Conservation (phyloP, 2,113 vertebrate species). For the Periophthalmodon schlosseri region DNA sequence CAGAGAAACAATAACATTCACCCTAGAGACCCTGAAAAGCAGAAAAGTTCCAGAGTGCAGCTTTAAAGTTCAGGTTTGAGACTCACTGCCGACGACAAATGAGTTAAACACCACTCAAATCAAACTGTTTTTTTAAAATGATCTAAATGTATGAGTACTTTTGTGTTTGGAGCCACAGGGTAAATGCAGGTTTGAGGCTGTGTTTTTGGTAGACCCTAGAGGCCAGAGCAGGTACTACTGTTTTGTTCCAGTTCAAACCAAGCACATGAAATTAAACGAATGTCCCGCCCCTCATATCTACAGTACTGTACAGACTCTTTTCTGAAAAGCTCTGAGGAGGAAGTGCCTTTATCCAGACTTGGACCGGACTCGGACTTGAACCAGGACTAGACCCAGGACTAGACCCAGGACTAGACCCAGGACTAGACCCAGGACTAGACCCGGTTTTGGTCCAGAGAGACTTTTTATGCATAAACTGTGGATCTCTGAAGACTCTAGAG, state of each 20-base stretch:
- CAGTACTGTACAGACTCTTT: slow-evolving; percentile 4
- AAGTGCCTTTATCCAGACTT: not conserved
- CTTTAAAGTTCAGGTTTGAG: not conserved
- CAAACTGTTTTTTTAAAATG: too few relatives aligned
- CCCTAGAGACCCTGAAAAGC: too few relatives aligned
- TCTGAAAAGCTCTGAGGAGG: not conserved
- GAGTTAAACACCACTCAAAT: too few relatives aligned
- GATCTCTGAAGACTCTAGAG: not conserved
- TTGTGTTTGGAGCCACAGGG: not conserved
- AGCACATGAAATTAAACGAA: not conserved
- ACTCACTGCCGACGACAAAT: too few relatives aligned
- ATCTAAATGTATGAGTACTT: not conserved
- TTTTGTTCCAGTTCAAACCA: not conserved
- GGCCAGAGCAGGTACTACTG: not conserved
- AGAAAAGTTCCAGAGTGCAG: too few relatives aligned
- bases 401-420: too few relatives aligned
- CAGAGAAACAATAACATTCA: too few relatives aligned
- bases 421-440: not conserved
- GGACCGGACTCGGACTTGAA: not conserved
- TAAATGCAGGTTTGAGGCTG: too few relatives aligned
- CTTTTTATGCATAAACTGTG: slow-evolving; percentile 7
- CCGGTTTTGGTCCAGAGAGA: not conserved
- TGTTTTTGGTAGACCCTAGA: not conserved
- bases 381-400: too few relatives aligned
- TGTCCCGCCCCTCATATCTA: not conserved